Base-by-base conservation (phyloP, 2,888 invertebrate species). In the Brachyptera putata region DNA sequence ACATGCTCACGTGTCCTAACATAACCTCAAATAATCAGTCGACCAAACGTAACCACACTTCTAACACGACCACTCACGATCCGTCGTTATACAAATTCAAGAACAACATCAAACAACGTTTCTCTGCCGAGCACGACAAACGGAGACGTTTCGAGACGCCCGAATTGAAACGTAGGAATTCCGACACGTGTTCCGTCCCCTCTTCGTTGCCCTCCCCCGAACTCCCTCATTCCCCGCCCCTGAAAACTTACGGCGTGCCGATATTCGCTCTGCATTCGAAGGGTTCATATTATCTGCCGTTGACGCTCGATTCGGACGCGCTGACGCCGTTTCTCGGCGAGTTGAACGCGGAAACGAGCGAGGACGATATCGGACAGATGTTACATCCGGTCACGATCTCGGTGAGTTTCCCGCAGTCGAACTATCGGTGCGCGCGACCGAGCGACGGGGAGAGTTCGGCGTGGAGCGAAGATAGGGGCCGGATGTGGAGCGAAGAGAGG, bases 251-350 rank as follows among this genome's bases (percentile, higher is more conserved):
- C 65, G 80, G 83, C 55, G 86, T 95, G 53, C 95, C 95, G 0
- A 88, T 94, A 37, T 95, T 95, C 74, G 94, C 92, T 2, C 78
- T 95, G 36, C 93, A 95, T 73, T 83, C 92, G n/a, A 85, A 87
- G 65, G 94, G 95, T 39, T 82, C 85, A 50, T 95, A 89, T 75
- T 95, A 95, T 77, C 83, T 95, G 58, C 95, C 95, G 1, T 76
- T 95, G 62, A 87, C 87, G 65, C 80, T 94, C 57, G 91, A 91
- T 67, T 85, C 86, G 69, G 80, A 86, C 55, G 79, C 86, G 36
- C 73, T 93, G 56, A 74, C 85, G 70, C 86, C 90, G 1, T 85
- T 85, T 70, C 76, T 89, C 22, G 62, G 62, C 7, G 66, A 66
- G 64, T 72, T 84, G 60, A 82, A 82, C 67, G 77, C 79, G 64